Conservation (phyloP, 1,140 invertebrate genomes). For the Drosophila gunungcola region DNA sequence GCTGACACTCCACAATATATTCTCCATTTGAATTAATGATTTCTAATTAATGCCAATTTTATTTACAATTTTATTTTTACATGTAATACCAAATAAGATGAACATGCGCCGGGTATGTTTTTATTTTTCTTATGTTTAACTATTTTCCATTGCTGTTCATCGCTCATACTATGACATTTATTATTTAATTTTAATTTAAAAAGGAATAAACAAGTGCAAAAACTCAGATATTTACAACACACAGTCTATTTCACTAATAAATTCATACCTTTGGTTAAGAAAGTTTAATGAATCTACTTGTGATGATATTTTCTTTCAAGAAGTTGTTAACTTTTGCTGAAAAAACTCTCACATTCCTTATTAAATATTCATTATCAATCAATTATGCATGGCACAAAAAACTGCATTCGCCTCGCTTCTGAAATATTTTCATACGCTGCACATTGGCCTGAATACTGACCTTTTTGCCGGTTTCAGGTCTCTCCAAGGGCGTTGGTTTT, state of each 20-base stretch:
- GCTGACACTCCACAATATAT: constrained; percentile 39
- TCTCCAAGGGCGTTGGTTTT: constrained; percentile 99
- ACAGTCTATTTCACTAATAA: too few species aligned
- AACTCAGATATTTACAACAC: background rate
- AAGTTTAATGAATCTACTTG: too few species aligned
- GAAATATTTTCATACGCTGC: background rate
- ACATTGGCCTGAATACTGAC: constrained; percentile 1
- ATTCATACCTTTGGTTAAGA: too few species aligned
- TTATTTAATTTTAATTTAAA: constrained; percentile 2
- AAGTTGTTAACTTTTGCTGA: background rate
- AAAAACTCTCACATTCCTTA: background rate
- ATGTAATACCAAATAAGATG: constrained; percentile 66
- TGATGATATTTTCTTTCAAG: background rate
- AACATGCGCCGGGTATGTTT: constrained; percentile 73
- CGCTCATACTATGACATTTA: constrained; percentile 5
- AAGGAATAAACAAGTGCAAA: background rate
- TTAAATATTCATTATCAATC: background rate
- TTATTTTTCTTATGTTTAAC: constrained; percentile 37
- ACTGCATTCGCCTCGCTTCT: background rate
- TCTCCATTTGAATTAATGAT: constrained; percentile 25
- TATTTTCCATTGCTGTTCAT: constrained; percentile 32
- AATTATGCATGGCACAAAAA: background rate
- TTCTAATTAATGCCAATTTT: constrained; percentile 63
- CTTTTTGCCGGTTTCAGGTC: constrained; percentile 87
- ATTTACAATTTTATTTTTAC: constrained; percentile 60